phyloP scores from a whole-genome alignment of 2,113 vertebrate genomes.

The Stercorarius parasiticus region DNA sequence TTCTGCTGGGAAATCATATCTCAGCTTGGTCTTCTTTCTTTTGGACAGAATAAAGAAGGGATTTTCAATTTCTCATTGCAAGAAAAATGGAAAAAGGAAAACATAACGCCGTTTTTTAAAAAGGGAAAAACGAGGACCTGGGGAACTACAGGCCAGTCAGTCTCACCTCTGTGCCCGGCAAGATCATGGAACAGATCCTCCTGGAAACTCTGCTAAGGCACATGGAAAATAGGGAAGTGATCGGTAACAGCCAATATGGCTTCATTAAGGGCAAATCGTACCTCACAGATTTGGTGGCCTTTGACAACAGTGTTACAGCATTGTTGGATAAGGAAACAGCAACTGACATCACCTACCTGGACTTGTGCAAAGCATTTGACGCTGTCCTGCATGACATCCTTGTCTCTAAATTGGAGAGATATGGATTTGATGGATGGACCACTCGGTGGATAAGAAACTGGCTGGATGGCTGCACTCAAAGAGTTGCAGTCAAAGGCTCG shows the following conservation, averaged over 20 bases:
- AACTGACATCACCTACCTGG: not conserved
- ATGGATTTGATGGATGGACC: not conserved
- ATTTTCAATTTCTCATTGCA: not conserved
- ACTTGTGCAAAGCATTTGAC: not conserved
- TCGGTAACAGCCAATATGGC: not conserved
- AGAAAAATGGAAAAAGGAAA: not conserved
- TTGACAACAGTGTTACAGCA: not conserved
- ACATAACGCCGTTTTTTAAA: not conserved
- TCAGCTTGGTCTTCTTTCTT: not conserved
- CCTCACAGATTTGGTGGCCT: not conserved
- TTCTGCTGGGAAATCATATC: not conserved
- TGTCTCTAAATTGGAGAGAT: not conserved
- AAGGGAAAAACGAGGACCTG: not conserved
- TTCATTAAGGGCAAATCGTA: not conserved
- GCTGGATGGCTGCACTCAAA: not conserved
- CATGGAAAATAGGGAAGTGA: not conserved
- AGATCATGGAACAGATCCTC: not conserved
- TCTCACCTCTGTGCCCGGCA: not conserved
- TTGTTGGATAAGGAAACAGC: not conserved
- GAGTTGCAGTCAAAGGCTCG: too few relatives aligned
- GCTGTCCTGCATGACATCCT: not conserved
- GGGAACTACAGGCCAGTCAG: not conserved
- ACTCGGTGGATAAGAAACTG: not conserved
- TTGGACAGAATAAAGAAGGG: not conserved
- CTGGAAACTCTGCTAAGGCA: not conserved